phyloP scores from a whole-genome alignment of 2,888 invertebrate species.

The Linnaemya vulpina region DNA sequence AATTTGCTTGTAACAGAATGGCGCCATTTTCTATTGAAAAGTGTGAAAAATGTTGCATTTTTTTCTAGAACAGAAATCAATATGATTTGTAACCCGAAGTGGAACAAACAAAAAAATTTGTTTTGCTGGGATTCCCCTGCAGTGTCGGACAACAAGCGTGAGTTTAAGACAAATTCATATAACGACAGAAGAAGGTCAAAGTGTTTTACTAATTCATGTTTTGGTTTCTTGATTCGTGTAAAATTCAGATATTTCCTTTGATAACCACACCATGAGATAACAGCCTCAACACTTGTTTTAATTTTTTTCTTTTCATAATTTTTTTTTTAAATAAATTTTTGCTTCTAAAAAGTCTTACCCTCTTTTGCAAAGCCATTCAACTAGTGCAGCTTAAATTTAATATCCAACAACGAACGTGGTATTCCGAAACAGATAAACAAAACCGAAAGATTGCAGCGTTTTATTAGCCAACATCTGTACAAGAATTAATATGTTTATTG shows the following conservation, averaged over 20 bases:
- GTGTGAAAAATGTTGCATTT: too few relatives aligned
- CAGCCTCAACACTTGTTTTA: not conserved
- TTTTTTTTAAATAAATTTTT: too few relatives aligned
- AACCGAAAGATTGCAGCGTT: not conserved
- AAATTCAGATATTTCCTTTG: not conserved
- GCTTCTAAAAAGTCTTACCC: too few relatives aligned
- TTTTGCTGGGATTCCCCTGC: not conserved
- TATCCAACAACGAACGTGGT: not conserved
- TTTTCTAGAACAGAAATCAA: too few relatives aligned
- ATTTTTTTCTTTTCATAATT: too few relatives aligned
- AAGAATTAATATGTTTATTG: constrained; percentile 15
- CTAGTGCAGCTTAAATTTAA: not conserved
- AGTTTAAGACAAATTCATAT: not conserved
- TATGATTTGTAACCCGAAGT: too few relatives aligned
- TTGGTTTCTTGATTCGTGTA: not conserved
- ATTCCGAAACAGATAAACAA: constrained; percentile 1
- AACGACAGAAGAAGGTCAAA: constrained; percentile 20
- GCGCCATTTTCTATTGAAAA: too few relatives aligned
- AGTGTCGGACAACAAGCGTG: not conserved
- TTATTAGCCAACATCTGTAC: constrained; percentile 41
- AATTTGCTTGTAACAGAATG: too few relatives aligned
- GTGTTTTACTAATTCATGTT: constrained; percentile 25
- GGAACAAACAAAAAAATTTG: too few relatives aligned
- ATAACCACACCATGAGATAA: constrained; percentile 16
- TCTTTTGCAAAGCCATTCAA: not conserved